Conservation (phyloP, 1,140 invertebrate species). For the Heliconius congener region DNA sequence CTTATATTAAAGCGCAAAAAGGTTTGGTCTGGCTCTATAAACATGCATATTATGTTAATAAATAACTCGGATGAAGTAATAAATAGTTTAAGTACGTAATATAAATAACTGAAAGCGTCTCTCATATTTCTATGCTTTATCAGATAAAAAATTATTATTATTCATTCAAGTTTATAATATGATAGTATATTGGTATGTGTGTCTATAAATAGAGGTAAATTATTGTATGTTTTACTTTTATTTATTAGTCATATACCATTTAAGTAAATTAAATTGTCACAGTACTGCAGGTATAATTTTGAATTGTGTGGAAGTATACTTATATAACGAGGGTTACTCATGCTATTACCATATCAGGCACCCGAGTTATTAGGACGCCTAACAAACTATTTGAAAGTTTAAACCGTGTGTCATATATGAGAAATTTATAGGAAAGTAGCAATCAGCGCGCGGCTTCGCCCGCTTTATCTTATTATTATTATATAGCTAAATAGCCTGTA, state of each 20-base stretch:
- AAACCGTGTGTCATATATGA: background rate
- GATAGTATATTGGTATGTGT: background rate
- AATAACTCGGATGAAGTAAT: background rate
- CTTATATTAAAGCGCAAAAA: background rate
- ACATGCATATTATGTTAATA: background rate
- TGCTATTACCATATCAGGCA: background rate
- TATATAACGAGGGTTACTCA: background rate
- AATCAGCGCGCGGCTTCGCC: too few relatives aligned
- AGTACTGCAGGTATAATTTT: background rate
- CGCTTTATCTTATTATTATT: too few relatives aligned
- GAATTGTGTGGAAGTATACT: background rate
- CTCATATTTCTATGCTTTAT: background rate
- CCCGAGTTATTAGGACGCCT: background rate
- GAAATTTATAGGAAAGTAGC: background rate
- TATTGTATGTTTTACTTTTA: background rate
- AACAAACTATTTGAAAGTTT: background rate
- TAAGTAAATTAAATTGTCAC: constrained; percentile 8
- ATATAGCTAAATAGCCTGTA: too few relatives aligned
- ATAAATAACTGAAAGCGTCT: background rate
- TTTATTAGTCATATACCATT: constrained; percentile 8
- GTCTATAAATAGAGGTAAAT: background rate
- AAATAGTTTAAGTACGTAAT: background rate
- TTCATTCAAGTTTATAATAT: background rate
- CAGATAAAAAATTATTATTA: background rate
- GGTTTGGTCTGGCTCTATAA: background rate